These are phyloP conservation scores for Chrysolina haemoptera DNA, from an alignment of 2,888 invertebrate genomes.

Conservation along the genomic window DNA sequence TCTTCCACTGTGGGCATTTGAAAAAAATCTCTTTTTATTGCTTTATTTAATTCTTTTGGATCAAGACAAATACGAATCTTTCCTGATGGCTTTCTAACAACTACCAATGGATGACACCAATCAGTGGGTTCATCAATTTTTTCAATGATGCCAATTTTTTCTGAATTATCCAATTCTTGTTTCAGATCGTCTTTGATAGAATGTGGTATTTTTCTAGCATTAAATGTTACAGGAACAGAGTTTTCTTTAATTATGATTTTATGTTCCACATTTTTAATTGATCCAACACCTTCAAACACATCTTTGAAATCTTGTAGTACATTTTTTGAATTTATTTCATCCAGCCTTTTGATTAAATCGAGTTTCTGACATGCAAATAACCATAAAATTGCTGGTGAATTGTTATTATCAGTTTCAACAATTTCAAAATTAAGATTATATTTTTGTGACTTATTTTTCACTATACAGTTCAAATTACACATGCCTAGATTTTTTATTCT, in stretches of 20 bases:
- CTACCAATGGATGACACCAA: constrained; percentile 56
- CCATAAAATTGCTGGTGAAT: constrained; percentile 8
- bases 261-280: constrained; percentile 22
- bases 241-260: constrained; percentile 22
- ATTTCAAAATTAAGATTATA: constrained; percentile 17
- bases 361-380: constrained; percentile 13
- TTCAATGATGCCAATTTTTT: constrained; percentile 44
- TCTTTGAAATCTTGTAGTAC: constrained; percentile 19
- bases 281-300: constrained; percentile 28
- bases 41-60: constrained; percentile 48
- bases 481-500: constrained; percentile 18
- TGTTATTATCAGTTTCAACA: constrained; percentile 9
- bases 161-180: constrained; percentile 46
- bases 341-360: constrained; percentile 12
- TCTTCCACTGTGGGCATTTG: constrained; percentile 51
- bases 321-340: constrained; percentile 20
- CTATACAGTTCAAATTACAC: constrained; percentile 12
- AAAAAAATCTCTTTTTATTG: constrained; percentile 46
- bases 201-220: constrained; percentile 24
- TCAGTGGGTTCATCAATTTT: constrained; percentile 49
- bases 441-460: constrained; percentile 2
- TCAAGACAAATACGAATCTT: constrained; percentile 47
- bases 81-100: constrained; percentile 47
- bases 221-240: constrained; percentile 14
- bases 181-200: constrained; percentile 43